Evolutionary conservation across 2,113 vertebrate species (phyloP), one percentile per base, ranked within the genome.

Genomic region (Jacana jacana): DNA sequence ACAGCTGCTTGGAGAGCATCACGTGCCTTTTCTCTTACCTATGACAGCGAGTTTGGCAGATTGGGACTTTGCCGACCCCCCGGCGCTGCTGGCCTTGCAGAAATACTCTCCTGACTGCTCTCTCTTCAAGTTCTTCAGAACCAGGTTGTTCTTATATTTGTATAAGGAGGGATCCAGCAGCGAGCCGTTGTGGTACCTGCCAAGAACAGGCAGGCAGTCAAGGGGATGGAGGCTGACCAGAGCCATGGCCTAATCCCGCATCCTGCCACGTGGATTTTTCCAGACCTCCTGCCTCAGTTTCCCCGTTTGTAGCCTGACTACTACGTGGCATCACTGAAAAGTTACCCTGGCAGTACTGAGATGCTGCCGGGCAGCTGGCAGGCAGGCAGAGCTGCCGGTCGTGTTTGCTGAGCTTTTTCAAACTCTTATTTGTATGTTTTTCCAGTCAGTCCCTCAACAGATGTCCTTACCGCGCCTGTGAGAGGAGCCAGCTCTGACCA

Each of bases 131-230:
- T 98, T 98, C 96, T 97, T 99, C 84, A 99, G 95, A 83, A 99
- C 96, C 94, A 99, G 94, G 37, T 97, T 99, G 95, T 98, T 98
- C 35, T 98, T 98, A 1, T 98, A 98, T 57, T 98, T 98, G 51
- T 98, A 97, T 30, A 96, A 90, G 10, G 96, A 97, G 42, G 97
- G 98, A 51, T 99, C 98, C 93, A 99, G 96, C 72, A 99, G 91
- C 2, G 97, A 99, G 88, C 97, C 96, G 9, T 99, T 99, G 96
- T 99, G 99, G 96, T 99, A 99, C 99, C 99, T 99, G 94, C 27
- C 91, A 72, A 83, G 78, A 93, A 88, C 17, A 66, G 46, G 73
- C 22, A 30, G 69, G 17, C 5, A 23, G 60, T 78, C 78, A 82
- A 77, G 13, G 16, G 51, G 40, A 61, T 6, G 52, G 77, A 81